Evolutionary conservation across 2,888 invertebrate species (phyloP).

Genomic region (Lottia scabra): DNA sequence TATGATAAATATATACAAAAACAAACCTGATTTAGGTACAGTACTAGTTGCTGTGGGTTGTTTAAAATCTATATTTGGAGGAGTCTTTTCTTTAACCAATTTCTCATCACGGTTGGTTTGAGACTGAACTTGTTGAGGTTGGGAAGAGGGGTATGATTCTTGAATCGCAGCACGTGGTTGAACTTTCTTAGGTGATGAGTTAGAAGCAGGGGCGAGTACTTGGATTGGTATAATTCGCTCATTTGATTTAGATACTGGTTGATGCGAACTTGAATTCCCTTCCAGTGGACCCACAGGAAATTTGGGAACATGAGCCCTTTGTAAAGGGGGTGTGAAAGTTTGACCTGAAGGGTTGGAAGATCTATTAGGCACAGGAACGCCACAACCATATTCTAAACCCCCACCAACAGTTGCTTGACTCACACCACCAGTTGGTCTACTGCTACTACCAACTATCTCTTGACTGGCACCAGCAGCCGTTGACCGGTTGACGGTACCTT

Average conservation of each 20-base stretch:
- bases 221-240: constrained; percentile 48
- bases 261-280: neutral
- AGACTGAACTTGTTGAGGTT: neutral
- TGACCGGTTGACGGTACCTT: neutral
- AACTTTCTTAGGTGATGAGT: neutral
- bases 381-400: neutral
- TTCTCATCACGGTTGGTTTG: neutral
- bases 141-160: neutral
- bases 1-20: too few species aligned
- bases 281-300: constrained; percentile 27
- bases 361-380: neutral
- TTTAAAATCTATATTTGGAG: neutral
- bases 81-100: neutral
- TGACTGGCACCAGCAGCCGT: neutral
- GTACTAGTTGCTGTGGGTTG: neutral
- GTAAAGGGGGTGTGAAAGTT: constrained; percentile 19
- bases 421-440: neutral
- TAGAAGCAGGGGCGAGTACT: constrained; percentile 13
- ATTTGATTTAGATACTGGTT: neutral
- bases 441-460: neutral
- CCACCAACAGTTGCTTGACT: neutral
- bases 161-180: neutral
- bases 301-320: constrained; percentile 30
- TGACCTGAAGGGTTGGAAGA: constrained; percentile 2
- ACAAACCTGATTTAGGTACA: too few species aligned